phyloP scores from a whole-genome alignment of 2,888 invertebrate species.

The Rhopalosiphum nymphaeae region DNA sequence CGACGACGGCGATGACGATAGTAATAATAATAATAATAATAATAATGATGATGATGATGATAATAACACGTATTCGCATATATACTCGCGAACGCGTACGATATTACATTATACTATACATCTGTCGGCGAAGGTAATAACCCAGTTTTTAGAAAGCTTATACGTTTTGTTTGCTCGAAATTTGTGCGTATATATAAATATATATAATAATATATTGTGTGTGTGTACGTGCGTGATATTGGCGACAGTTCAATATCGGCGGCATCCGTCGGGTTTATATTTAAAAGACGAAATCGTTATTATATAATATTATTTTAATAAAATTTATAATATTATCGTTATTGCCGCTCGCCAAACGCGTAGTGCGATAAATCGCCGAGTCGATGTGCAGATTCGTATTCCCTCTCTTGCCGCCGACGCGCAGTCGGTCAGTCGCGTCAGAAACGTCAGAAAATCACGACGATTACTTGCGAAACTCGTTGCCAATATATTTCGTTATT shows the following conservation, averaged over 20 bases:
- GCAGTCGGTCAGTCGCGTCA: neutral
- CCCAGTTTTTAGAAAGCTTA: neutral
- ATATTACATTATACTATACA: neutral
- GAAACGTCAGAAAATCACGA: neutral
- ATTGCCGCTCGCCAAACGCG: neutral
- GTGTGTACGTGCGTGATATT: neutral
- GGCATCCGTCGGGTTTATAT: constrained; percentile 15
- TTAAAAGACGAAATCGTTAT: constrained; percentile 17
- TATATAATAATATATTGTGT: neutral
- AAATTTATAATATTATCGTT: neutral
- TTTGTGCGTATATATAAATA: neutral
- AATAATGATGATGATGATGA: neutral
- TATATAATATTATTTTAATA: neutral
- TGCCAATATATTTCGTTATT: neutral
- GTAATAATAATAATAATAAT: too few species aligned
- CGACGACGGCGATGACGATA: neutral
- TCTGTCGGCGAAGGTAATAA: neutral
- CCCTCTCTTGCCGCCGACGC: neutral
- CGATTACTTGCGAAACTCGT: neutral
- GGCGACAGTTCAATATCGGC: constrained; percentile 21
- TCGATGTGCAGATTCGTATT: neutral
- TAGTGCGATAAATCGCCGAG: neutral
- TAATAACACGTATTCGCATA: neutral
- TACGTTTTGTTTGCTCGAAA: neutral
- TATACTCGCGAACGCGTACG: neutral